A percentile compares a stretch with the other conserved stretches of the same genome.
These are phyloP conservation scores for Pegoplata infirma DNA, from an alignment of 2,888 invertebrate species.

Conservation along the genomic window DNA sequence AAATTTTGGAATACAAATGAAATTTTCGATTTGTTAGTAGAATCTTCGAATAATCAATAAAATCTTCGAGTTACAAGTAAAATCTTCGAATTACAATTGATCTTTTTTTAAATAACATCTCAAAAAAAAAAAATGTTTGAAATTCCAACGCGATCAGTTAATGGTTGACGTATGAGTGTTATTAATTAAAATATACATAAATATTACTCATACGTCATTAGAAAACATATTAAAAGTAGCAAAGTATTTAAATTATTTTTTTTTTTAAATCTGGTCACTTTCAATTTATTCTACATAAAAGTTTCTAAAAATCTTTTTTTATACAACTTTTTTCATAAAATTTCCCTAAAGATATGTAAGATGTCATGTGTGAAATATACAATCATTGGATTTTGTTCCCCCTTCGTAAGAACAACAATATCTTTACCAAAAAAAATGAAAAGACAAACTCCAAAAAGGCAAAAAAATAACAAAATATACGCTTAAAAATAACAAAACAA, in stretches of 20 bases:
- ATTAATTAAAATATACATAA: neutral
- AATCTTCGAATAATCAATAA: too few species aligned
- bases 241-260: too few species aligned
- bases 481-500: neutral
- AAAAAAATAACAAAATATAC: slow-evolving; percentile 1
- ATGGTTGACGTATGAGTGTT: neutral
- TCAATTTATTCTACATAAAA: neutral
- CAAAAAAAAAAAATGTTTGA: too few species aligned
- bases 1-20: too few species aligned
- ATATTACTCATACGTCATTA: neutral
- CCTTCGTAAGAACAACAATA: neutral
- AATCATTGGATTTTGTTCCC: neutral
- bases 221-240: too few species aligned
- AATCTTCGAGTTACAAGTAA: too few species aligned
- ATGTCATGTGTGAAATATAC: too few species aligned
- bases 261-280: neutral
- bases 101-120: too few species aligned
- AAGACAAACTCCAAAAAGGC: slow-evolving; percentile 11
- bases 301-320: neutral
- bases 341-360: too few species aligned
- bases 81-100: too few species aligned
- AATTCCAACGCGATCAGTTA: too few species aligned
- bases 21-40: too few species aligned
- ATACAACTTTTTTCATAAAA: neutral
- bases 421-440: neutral